Base-by-base conservation (phyloP, 1,140 invertebrate genomes). In the Papilio xuthus region DNA sequence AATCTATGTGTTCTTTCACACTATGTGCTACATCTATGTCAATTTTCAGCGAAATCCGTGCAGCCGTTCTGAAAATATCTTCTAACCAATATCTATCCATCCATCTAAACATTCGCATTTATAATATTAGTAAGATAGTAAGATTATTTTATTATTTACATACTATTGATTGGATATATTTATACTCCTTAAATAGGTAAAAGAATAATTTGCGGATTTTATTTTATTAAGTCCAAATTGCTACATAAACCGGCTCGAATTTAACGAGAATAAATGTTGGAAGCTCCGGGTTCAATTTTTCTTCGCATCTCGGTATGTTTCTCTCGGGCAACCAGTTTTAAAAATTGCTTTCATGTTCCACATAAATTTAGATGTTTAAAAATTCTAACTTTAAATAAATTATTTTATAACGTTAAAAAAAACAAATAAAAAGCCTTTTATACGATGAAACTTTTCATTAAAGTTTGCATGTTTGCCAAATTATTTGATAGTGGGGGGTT, bases 271-370 rank as follows among this genome's bases (percentile, higher is more conserved):
- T 76, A 60, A 76, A 76, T 76, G 73, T n/a, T 53, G 73, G 18
- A 8, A n/a, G 73, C 18, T 9, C 73, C 28, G 28, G 20, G 20
- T 60, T 85, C 83, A 86, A 89, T 90, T 89, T 90, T 87, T 85
- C 88, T 82, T 81, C 69, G 80, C 70, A 81, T 79, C 81, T 81
- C 79, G 82, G 82, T 84, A 89, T 87, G 87, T 89, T 87, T 89
- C 84, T 88, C 79, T 79, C 77, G 60, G 82, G 50, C 85, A 86
- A 86, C 87, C 87, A 87, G 87, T 81, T 83, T 89, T 86, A 86
- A 91, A 89, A 90, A 87, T 89, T 76, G 84, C 81, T 81, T 77
- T 81, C 83, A 71, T 88, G 86, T 88, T 79, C 50, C 72, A 81
- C 78, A 86, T 88, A 85, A 84, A 89, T 89, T 86, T 83, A 67